phyloP scores from a whole-genome alignment of 2,888 invertebrate species.

The Cryptocephalus primarius region DNA sequence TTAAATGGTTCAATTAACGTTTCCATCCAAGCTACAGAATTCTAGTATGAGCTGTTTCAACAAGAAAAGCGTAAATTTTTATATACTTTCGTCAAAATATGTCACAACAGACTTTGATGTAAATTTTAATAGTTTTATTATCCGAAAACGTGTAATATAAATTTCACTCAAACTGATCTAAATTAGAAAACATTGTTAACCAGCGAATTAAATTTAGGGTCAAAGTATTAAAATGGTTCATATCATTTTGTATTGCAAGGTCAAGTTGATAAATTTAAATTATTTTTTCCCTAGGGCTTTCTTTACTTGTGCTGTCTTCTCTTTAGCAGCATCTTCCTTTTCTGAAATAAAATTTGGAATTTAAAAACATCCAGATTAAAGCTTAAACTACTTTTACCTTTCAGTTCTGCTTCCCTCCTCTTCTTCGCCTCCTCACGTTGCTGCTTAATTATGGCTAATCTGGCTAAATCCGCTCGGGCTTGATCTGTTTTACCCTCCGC shows the following conservation, averaged over 20 bases:
- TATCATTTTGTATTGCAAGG: not conserved
- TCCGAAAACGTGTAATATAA: not conserved
- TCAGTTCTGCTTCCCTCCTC: slow-evolving; percentile 75
- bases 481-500: slow-evolving; percentile 94
- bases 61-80: no score
- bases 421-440: slow-evolving; percentile 94
- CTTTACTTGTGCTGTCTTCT: slow-evolving; percentile 48
- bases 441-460: slow-evolving; percentile 87
- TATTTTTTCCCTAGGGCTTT: slow-evolving; percentile 51
- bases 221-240: no score
- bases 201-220: no score
- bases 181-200: no score
- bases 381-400: slow-evolving; percentile 37
- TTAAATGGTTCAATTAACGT: no score
- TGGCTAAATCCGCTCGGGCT: slow-evolving; percentile 86
- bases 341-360: slow-evolving; percentile 33
- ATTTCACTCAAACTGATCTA: not conserved
- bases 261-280: not conserved
- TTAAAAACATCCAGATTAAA: not conserved
- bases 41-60: no score
- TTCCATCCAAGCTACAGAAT: no score
- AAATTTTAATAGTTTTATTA: not conserved
- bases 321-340: slow-evolving; percentile 48
- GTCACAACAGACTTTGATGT: no score
- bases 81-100: no score